phyloP scores from a whole-genome alignment of 1,140 invertebrate species.

The Zaprionus davidi region DNA sequence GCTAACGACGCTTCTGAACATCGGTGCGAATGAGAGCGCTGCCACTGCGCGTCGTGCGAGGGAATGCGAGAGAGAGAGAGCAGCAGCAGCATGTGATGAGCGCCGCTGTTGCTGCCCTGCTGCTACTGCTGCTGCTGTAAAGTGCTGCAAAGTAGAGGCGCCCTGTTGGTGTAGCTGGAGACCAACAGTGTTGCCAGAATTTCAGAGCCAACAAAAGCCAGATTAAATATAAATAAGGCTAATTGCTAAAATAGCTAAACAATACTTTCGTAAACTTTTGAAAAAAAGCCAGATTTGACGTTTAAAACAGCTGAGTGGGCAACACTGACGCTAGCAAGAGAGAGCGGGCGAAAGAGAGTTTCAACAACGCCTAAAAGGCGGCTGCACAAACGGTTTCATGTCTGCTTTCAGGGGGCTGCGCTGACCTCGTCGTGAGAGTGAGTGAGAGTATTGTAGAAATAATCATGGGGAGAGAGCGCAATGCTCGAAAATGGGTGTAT shows the following conservation, averaged over 20 bases:
- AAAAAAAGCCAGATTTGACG: too few species aligned
- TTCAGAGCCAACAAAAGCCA: too few species aligned
- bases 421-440: not conserved
- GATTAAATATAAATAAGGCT: too few species aligned
- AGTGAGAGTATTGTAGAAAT: constrained; percentile 39
- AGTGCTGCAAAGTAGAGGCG: constrained; percentile 27
- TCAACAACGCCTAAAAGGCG: constrained; percentile 67
- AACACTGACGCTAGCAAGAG: not conserved
- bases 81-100: constrained; percentile 8
- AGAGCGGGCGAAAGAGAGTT: constrained; percentile 25
- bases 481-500: constrained; percentile 71
- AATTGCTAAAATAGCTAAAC: too few species aligned
- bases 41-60: constrained; percentile 28
- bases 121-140: constrained; percentile 6
- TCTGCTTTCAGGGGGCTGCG: constrained; percentile 14
- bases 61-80: constrained; percentile 46
- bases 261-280: too few species aligned
- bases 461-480: constrained; percentile 34
- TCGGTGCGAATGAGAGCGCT: constrained; percentile 56
- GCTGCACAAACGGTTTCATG: constrained; percentile 47
- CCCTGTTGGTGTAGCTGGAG: constrained; percentile 41
- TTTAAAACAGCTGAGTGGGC: too few species aligned
- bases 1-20: constrained; percentile 72
- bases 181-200: constrained; percentile 5
- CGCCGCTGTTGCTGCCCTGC: not conserved